phyloP scores from a whole-genome alignment of 2,797 vertebrate genomes.

The Allobates femoralis region DNA sequence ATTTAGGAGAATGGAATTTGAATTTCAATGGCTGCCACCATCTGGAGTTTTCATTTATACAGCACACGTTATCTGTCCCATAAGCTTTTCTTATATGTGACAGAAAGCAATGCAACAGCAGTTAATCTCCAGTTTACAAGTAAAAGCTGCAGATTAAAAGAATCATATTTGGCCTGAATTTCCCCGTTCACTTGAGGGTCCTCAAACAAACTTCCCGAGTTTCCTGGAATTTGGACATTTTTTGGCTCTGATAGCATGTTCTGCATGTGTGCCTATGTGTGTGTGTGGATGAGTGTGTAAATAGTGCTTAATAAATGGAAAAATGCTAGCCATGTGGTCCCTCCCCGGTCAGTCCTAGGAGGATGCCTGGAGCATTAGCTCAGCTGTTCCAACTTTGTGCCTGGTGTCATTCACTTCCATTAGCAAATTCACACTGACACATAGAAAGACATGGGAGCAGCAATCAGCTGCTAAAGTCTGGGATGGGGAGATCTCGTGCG shows the following conservation, averaged over 20 bases:
- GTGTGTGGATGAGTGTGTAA: slow-evolving; percentile 64
- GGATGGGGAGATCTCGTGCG: background rate
- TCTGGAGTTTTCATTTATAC: slow-evolving; percentile 50
- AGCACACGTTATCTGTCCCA: slow-evolving; percentile 30
- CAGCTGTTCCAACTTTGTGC: slow-evolving; percentile 71
- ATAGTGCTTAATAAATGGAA: slow-evolving; percentile 66
- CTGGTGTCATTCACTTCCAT: slow-evolving; percentile 73
- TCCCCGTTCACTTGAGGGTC: slow-evolving; percentile 68
- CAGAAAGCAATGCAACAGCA: slow-evolving; percentile 25
- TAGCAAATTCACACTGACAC: slow-evolving; percentile 76
- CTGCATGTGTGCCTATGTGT: slow-evolving; percentile 23
- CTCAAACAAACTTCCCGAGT: slow-evolving; percentile 72
- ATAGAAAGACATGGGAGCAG: slow-evolving; percentile 69
- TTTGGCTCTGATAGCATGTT: slow-evolving; percentile 69
- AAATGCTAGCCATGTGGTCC: slow-evolving; percentile 67
- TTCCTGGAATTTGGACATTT: slow-evolving; percentile 75
- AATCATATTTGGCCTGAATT: slow-evolving; percentile 4
- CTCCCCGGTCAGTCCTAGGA: slow-evolving; percentile 67
- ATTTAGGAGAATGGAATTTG: slow-evolving; percentile 45
- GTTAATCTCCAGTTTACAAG: background rate
- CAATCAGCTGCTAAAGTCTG: slow-evolving; percentile 35
- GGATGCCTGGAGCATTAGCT: slow-evolving; percentile 73
- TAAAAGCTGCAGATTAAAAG: background rate
- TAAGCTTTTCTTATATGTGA: slow-evolving; percentile 30
- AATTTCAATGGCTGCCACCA: slow-evolving; percentile 54